A percentile compares a stretch with the other conserved stretches of the same genome.
phyloP scores from a whole-genome alignment of 2,113 vertebrate species.

The Stictonetta naevosa region DNA sequence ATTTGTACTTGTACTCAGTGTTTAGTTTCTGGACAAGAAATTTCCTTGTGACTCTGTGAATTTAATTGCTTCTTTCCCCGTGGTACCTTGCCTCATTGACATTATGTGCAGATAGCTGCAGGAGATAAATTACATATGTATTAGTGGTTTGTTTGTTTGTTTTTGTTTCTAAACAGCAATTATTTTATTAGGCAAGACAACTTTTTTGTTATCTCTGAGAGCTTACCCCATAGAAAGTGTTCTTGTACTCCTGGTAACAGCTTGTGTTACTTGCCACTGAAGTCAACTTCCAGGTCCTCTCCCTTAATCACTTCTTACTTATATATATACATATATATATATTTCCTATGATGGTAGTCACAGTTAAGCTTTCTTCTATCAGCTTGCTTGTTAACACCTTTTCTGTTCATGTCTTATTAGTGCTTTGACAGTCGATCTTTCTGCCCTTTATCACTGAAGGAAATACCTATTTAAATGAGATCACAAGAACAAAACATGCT shows the following conservation, averaged over 20 bases:
- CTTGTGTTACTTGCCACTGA: not conserved
- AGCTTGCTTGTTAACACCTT: not conserved
- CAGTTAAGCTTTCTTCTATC: not conserved
- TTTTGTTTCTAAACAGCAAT: not conserved
- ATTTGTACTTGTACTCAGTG: not conserved
- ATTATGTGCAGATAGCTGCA: not conserved
- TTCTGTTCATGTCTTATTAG: not conserved
- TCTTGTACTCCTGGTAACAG: not conserved
- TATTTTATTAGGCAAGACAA: not conserved
- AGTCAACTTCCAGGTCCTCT: not conserved
- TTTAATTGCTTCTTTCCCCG: not conserved
- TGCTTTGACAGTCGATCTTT: not conserved
- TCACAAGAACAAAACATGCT: not conserved
- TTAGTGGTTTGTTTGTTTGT: not conserved
- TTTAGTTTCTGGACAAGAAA: not conserved
- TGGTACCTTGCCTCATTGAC: not conserved
- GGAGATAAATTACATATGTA: not conserved
- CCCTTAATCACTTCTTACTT: not conserved
- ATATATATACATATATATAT: not conserved
- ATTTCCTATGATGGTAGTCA: not conserved
- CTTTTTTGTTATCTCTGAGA: not conserved
- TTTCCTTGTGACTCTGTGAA: not conserved
- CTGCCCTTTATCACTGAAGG: not conserved
- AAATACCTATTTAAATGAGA: not conserved
- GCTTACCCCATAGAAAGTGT: not conserved